A percentile compares a stretch with the other conserved stretches of the same genome.
phyloP scores from a whole-genome alignment of 2,797 vertebrate genomes.

The Smutsia gigantea region DNA sequence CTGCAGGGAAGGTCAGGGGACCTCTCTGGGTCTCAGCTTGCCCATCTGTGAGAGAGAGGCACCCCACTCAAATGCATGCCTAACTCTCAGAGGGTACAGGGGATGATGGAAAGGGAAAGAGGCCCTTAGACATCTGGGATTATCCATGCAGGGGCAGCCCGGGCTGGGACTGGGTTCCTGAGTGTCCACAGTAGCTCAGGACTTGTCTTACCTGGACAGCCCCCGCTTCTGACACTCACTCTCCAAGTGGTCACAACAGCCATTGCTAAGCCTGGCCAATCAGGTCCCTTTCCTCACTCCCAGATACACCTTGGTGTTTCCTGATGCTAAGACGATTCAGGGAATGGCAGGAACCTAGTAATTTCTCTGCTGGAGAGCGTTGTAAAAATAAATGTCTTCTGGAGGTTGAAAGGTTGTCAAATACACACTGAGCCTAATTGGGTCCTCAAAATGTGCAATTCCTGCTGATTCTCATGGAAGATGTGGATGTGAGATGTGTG shows the following conservation, averaged over 20 bases:
- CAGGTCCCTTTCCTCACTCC: neutral
- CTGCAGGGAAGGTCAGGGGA: neutral
- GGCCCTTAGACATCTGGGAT: neutral
- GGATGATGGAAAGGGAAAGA: neutral
- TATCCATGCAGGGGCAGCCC: neutral
- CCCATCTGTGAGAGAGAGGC: neutral
- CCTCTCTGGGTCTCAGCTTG: neutral
- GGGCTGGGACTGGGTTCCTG: too few species aligned
- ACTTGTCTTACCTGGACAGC: neutral
- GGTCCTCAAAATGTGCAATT: slow-evolving; percentile 67
- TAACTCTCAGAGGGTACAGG: neutral
- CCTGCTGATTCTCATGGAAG: slow-evolving; percentile 43
- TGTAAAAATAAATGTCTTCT: slow-evolving; percentile 80
- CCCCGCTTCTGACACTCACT: neutral
- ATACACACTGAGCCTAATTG: slow-evolving; percentile 79
- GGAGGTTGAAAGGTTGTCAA: slow-evolving; percentile 78
- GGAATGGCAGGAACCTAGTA: slow-evolving; percentile 63
- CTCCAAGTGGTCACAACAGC: neutral
- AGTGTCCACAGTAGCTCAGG: neutral
- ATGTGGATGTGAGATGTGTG: neutral
- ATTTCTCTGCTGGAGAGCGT: slow-evolving; percentile 73
- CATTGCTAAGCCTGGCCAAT: neutral
- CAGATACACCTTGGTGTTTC: slow-evolving; percentile 42
- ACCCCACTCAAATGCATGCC: neutral
- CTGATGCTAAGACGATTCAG: slow-evolving; percentile 37